Base-by-base conservation (phyloP, 2,888 invertebrate species). In the Parnassius smintheus region DNA sequence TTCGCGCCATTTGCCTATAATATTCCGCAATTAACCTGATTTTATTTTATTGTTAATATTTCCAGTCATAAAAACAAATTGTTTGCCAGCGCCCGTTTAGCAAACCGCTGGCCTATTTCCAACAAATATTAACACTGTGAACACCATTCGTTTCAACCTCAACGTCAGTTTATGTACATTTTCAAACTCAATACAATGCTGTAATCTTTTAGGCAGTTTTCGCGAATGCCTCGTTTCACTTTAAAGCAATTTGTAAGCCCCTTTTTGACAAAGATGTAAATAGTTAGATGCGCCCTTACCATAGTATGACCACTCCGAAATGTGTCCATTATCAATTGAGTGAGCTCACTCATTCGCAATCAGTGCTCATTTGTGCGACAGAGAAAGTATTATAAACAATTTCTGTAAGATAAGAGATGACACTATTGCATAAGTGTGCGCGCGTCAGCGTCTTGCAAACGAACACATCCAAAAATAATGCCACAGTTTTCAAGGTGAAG, bases 31-130 rank as follows among this genome's bases (percentile, higher is more conserved):
- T 64, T 64, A 59, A 52, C 49, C 25, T 41, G 56, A 64, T 64
- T 64, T 56, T 62, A 62, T 62, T 57, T 53, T 50, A 52, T 48
- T 56, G 59, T 59, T 64, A 64, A 64, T 64, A 64, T 64, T 64
- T 48, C 49, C 42, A 41, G 59, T 51, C 56, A 50, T 59, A 45
- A 59, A 63, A 59, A 57, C 57, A 25, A 50, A 59, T 56, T 52
- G 59, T 56, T 49, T 62, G 58, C 52, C 54, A 53, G 25, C 52
- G 53, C 54, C 12, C 45, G 44, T 11, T 49, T 18, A 13, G 12
- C 12, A 45, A 25, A 1, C 48, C 13, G 42, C 42, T 64, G 63
- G 63, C 55, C 41, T 52, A 48, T 64, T 52, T 46, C 63, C 63
- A 64, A 56, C 59, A 42, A 59, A 53, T 56, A 49, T 60, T 64